These are phyloP conservation scores for Platycheirus albimanus DNA, from an alignment of 2,888 invertebrate genomes.

Conservation along the genomic window DNA sequence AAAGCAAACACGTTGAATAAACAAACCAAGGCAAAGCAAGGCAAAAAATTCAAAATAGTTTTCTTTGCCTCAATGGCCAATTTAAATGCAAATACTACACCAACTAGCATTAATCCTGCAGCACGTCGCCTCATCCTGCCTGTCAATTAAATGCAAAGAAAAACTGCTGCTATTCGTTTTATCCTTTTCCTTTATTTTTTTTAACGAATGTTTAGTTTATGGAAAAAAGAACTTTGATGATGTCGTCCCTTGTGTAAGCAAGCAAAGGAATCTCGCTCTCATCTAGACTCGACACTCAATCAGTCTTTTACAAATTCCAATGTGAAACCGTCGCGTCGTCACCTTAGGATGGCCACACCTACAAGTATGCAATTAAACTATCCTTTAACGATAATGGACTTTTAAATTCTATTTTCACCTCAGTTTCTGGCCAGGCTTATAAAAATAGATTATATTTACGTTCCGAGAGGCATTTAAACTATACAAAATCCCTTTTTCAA, in stretches of 20 bases:
- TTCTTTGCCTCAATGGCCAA: constrained; percentile 43
- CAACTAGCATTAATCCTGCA: constrained; percentile 53
- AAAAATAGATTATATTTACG: no score
- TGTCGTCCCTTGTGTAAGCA: constrained; percentile 51
- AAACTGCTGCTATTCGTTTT: constrained; percentile 14
- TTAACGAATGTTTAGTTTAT: constrained; percentile 36
- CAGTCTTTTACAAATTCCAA: background rate
- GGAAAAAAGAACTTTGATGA: constrained; percentile 40
- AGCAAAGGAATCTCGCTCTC: constrained; percentile 37
- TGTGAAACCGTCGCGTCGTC: no score
- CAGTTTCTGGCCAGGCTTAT: no score
- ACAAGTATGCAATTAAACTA: no score
- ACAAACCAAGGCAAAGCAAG: constrained; percentile 1
- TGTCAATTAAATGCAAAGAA: constrained; percentile 70
- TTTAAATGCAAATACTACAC: constrained; percentile 69
- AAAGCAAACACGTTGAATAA: constrained; percentile 17
- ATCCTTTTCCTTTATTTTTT: background rate
- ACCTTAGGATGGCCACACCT: no score
- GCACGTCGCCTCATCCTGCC: constrained; percentile 47
- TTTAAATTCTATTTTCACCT: no score
- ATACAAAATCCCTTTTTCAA: constrained; percentile 19
- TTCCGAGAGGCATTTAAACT: background rate
- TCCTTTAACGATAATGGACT: no score
- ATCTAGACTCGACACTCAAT: background rate
- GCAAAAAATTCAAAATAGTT: constrained; percentile 5